A percentile compares a stretch with the other conserved stretches of the same genome.
Conservation (phyloP, 2,113 vertebrate species). For the Hyperoodon ampullatus region DNA sequence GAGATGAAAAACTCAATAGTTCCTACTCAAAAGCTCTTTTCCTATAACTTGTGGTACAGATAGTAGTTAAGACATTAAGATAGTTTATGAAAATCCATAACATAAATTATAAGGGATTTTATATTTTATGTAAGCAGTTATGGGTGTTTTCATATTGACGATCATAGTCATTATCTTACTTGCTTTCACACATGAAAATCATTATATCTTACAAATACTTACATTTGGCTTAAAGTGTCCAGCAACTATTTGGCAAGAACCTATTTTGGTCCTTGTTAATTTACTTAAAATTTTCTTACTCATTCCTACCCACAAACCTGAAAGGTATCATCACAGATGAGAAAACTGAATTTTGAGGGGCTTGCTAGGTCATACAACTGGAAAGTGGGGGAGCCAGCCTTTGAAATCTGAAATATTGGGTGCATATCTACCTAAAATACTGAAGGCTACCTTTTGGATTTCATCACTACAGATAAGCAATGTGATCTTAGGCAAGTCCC, state of each 20-base stretch:
- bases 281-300: not conserved
- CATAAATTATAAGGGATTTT: not conserved
- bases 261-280: slow-evolving; percentile 7
- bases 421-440: not conserved
- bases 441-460: not conserved
- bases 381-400: not conserved
- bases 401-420: not conserved
- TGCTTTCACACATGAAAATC: not conserved
- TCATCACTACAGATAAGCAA: not conserved
- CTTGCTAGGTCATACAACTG: not conserved
- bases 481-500: not conserved
- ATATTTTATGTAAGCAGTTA: not conserved
- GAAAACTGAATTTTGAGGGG: not conserved
- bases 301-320: not conserved
- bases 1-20: not conserved
- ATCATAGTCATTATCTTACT: not conserved
- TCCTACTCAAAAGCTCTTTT: not conserved
- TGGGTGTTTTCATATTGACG: not conserved
- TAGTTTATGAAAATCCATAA: not conserved
- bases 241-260: not conserved
- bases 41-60: not conserved
- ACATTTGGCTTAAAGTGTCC: not conserved
- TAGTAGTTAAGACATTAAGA: not conserved
- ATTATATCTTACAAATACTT: not conserved
- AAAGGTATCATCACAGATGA: not conserved